These are phyloP conservation scores for Blera fallax DNA, from an alignment of 2,888 invertebrate species.

Conservation along the genomic window DNA sequence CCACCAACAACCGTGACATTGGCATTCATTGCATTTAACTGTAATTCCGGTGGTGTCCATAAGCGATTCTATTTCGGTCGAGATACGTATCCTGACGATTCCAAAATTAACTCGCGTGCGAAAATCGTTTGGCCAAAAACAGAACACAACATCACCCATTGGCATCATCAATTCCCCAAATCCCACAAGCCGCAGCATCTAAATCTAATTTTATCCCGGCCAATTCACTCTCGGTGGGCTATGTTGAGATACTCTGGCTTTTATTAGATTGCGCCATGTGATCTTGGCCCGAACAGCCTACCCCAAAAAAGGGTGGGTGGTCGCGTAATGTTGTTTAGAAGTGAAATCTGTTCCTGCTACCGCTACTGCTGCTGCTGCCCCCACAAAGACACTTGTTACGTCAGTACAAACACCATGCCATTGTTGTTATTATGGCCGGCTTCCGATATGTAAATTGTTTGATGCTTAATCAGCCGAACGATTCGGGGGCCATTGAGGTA, in stretches of 20 bases:
- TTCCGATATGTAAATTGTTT: slow-evolving; percentile 44
- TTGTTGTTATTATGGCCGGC: slow-evolving; percentile 34
- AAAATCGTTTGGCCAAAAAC: slow-evolving; percentile 52
- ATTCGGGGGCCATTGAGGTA: slow-evolving; percentile 49
- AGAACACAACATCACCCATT: slow-evolving; percentile 39
- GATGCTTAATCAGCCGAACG: slow-evolving; percentile 48
- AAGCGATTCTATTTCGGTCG: slow-evolving; percentile 28
- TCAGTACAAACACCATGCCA: slow-evolving; percentile 15
- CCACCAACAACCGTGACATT: slow-evolving; percentile 40
- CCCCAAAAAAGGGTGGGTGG: slow-evolving; percentile 71
- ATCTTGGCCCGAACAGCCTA: slow-evolving; percentile 55
- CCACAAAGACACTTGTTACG: slow-evolving; percentile 22
- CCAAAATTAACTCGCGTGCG: slow-evolving; percentile 52
- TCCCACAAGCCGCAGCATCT: slow-evolving; percentile 1
- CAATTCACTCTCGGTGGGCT: slow-evolving; percentile 30
- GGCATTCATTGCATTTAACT: slow-evolving; percentile 40
- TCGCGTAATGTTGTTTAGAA: slow-evolving; percentile 46
- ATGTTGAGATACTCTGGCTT: slow-evolving; percentile 24
- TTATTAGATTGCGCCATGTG: slow-evolving; percentile 63
- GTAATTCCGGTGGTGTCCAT: background rate
- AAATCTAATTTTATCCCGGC: slow-evolving; percentile 54
- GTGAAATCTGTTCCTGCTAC: slow-evolving; percentile 25
- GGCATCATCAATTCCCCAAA: slow-evolving; percentile 16
- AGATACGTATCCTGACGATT: slow-evolving; percentile 41
- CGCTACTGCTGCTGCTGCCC: too few relatives aligned